Conservation (phyloP, 2,797 vertebrate genomes). For the Alcedo quadribrachys region DNA sequence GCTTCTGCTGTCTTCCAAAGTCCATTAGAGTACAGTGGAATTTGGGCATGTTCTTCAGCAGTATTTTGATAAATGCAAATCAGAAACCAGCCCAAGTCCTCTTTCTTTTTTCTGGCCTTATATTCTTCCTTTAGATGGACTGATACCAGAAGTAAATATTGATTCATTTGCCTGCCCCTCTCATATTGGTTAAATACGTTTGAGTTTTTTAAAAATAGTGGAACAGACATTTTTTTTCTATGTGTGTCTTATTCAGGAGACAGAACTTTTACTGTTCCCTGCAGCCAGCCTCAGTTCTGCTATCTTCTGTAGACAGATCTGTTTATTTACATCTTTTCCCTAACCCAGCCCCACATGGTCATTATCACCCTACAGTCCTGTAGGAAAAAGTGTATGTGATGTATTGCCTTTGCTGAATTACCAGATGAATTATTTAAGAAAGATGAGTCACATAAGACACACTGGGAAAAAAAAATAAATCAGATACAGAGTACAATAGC, state of each 20-base stretch:
- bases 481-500: background rate
- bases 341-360: background rate
- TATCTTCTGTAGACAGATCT: background rate
- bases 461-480: background rate
- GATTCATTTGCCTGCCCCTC: background rate
- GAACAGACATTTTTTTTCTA: background rate
- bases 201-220: background rate
- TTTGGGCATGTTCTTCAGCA: background rate
- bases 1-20: background rate
- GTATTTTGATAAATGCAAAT: background rate
- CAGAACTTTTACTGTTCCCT: background rate
- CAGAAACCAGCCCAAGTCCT: background rate
- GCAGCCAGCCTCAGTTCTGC: background rate
- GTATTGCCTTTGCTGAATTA: conserved; percentile 23
- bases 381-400: background rate
- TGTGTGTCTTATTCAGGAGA: background rate
- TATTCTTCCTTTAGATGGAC: conserved; percentile 6
- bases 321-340: background rate
- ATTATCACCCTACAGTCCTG: background rate
- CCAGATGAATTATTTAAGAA: conserved; percentile 21
- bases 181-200: background rate
- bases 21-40: background rate
- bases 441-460: conserved; percentile 8
- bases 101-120: conserved; percentile 19
- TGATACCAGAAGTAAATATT: conserved; percentile 31